Base-by-base conservation (phyloP, 1,140 invertebrate species). In the Lepidurus arcticus region DNA sequence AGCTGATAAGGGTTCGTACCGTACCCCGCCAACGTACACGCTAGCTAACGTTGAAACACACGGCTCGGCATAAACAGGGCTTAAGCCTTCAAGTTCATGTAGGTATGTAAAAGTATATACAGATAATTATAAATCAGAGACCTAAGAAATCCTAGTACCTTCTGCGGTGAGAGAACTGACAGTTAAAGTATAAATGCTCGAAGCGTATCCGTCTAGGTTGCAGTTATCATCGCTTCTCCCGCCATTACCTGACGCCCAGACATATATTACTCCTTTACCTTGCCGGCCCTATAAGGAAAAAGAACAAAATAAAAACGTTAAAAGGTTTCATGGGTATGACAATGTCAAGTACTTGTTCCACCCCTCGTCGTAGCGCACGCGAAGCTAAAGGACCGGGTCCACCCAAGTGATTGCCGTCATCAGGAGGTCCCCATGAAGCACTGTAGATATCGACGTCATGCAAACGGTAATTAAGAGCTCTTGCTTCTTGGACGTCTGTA, bases 231-330 rank as follows among this genome's bases (percentile, higher is more conserved):
- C 88, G 78, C 90, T 89, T 26, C 88, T 89, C 8, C 95, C 94
- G 1, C 96, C 96, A 83, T 98, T 97, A 1, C 96, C 95, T 34
- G 92, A 93, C 1, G 95, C 96, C 93, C 95, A 98, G 1, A 97
- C 92, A 85, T 92, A 97, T 80, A 97, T 94, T 8, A 88, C 89
- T 0, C 95, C 96, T 84, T 90, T 91, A 4, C 94, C 95, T 10
- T 85, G 84, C 13, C 95, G 89, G 75, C 95, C 95, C 92, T 96
- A 81, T 13, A 65, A 7, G 44, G 21, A 42, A 47, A 26, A 1
- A 42, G 3, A 7, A 7, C 13, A 34, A 7, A 7, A 13, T 77
- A 1, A 2, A 53, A 77, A 42, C n/a, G 3, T 1, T 76, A 21
- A 13, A 76, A 42, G 42, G 16, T 75, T 75, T n/a, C 42, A 42